Percentiles rank a stretch among this genome's conserved stretches.
Conservation (phyloP, 2,797 vertebrate species). For the Coracias cyanogaster region DNA sequence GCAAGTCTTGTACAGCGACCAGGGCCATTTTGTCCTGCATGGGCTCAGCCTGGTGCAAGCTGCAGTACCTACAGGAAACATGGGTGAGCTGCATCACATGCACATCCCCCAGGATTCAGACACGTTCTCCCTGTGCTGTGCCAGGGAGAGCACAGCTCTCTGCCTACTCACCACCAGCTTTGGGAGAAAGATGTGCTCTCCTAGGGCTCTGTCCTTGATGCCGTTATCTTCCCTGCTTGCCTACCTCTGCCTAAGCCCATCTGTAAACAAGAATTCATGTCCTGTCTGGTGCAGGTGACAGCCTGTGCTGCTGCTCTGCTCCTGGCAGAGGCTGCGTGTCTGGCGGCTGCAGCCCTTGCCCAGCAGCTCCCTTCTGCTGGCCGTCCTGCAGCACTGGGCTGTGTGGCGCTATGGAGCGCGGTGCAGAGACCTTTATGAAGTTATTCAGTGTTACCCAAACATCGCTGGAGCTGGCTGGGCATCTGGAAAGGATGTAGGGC, state of each 20-base stretch:
- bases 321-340: neutral
- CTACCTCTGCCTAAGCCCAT: neutral
- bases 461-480: neutral
- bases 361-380: neutral
- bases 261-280: neutral
- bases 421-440: neutral
- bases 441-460: accelerated
- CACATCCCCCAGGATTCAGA: neutral
- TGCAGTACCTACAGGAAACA: accelerated
- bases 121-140: accelerated
- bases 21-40: neutral
- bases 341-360: neutral
- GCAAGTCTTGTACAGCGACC: neutral
- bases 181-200: neutral
- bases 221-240: neutral
- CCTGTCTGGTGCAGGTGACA: neutral
- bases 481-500: neutral
- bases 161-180: neutral
- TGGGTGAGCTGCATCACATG: neutral
- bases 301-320: accelerated
- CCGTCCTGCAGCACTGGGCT: accelerated
- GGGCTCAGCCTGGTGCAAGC: neutral
- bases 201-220: conserved; percentile 15
- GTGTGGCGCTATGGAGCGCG: accelerated
- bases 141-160: accelerated